These are phyloP conservation scores for Pollicipes pollicipes DNA, from an alignment of 1,140 invertebrate genomes.

Conservation along the genomic window DNA sequence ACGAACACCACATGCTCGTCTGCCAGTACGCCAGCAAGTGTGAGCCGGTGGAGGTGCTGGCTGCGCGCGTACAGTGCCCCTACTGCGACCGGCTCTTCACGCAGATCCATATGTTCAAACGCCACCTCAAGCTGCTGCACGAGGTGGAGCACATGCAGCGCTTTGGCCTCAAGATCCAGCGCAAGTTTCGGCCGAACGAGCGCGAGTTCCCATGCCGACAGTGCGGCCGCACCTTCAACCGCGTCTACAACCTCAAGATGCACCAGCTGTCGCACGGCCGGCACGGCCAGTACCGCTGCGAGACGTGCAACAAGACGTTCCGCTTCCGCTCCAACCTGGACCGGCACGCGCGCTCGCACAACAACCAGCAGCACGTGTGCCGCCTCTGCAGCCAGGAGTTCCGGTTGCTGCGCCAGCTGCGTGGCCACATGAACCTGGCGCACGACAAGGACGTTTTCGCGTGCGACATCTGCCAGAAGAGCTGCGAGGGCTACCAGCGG, in stretches of 20 bases:
- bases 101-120: neutral
- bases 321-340: neutral
- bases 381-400: neutral
- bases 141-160: neutral
- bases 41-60: neutral
- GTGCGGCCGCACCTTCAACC: neutral
- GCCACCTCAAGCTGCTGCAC: neutral
- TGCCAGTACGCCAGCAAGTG: neutral
- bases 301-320: conserved; percentile 1
- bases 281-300: neutral
- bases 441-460: neutral
- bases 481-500: neutral
- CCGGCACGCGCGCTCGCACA: neutral
- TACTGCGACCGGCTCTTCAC: neutral
- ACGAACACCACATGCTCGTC: neutral
- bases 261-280: conserved; percentile 1
- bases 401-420: neutral
- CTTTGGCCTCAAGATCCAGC: neutral
- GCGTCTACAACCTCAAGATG: neutral
- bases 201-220: neutral
- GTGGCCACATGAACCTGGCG: neutral
- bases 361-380: neutral
- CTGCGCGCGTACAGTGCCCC: neutral
- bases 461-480: neutral
- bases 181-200: neutral